A percentile compares a stretch with the other conserved stretches of the same genome.
Evolutionary conservation across 2,113 vertebrate species (phyloP).

Genomic region (Micronisus gabar): DNA sequence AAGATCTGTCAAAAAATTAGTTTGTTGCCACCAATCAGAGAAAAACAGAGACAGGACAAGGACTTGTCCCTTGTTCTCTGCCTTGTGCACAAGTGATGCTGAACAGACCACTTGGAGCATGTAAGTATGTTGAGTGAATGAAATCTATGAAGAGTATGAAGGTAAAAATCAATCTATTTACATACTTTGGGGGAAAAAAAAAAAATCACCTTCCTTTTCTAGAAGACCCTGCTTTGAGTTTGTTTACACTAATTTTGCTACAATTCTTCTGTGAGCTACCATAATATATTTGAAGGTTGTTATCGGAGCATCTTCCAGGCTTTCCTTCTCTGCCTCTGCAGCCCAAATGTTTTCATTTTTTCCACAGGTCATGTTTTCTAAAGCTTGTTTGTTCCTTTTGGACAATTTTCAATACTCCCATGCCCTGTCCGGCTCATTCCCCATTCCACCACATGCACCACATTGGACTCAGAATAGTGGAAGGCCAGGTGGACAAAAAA

Average conservation of each 20-base stretch:
- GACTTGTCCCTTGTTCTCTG: background rate
- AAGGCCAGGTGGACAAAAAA: background rate
- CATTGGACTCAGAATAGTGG: background rate
- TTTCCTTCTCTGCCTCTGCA: background rate
- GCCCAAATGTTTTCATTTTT: background rate
- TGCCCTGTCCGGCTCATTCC: background rate
- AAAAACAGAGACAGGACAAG: background rate
- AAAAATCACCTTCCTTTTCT: background rate
- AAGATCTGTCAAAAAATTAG: background rate
- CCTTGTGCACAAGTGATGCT: background rate
- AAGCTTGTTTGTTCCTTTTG: background rate
- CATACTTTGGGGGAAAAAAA: rapidly evolving
- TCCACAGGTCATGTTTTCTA: background rate
- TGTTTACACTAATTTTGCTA: background rate
- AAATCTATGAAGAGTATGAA: background rate
- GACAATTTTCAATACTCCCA: background rate
- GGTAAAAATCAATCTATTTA: background rate
- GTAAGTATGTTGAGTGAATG: background rate
- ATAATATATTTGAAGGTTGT: background rate
- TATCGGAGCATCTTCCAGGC: background rate
- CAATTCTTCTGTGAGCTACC: background rate
- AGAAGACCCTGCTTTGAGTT: background rate
- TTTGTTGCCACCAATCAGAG: background rate
- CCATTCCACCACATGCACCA: background rate
- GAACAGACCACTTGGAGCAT: background rate